These are phyloP conservation scores for Coleophora flavipennella DNA, from an alignment of 2,888 invertebrate species.

Conservation along the genomic window DNA sequence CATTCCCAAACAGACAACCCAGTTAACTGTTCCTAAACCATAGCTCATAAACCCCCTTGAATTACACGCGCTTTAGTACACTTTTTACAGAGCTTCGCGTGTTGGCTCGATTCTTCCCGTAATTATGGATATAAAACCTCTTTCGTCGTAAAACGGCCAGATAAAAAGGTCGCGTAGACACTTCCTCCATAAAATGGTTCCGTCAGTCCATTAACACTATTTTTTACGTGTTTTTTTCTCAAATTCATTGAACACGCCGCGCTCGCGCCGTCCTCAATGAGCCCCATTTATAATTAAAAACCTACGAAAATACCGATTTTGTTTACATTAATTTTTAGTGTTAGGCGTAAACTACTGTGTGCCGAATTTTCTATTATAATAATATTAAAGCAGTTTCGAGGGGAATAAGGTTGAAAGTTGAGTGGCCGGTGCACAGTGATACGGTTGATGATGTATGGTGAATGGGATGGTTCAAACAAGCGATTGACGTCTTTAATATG, in stretches of 20 bases:
- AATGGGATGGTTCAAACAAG: conserved; percentile 34
- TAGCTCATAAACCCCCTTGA: conserved; percentile 17
- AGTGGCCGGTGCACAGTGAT: conserved; percentile 23
- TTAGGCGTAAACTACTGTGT: conserved; percentile 50
- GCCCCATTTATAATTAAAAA: conserved; percentile 54
- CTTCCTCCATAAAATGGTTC: conserved; percentile 66
- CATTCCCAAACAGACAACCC: background rate
- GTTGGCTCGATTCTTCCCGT: conserved; percentile 22
- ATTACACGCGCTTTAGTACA: conserved; percentile 18
- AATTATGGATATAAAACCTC: conserved; percentile 69
- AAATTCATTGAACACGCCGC: conserved; percentile 61
- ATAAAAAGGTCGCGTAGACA: conserved; percentile 61
- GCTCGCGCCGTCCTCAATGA: conserved; percentile 66
- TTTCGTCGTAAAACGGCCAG: conserved; percentile 55
- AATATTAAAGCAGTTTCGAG: conserved; percentile 37
- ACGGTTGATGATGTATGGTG: conserved; percentile 35
- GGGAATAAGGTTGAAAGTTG: conserved; percentile 37
- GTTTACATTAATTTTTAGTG: conserved; percentile 62
- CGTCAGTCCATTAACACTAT: conserved; percentile 59
- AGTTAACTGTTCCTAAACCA: background rate
- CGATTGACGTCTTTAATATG: conserved; percentile 67
- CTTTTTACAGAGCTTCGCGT: no score
- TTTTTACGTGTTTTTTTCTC: conserved; percentile 46
- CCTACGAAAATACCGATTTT: conserved; percentile 55
- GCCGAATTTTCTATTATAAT: conserved; percentile 53